Conservation (phyloP, 2,797 vertebrate genomes). For the Sebastolobus alascanus region DNA sequence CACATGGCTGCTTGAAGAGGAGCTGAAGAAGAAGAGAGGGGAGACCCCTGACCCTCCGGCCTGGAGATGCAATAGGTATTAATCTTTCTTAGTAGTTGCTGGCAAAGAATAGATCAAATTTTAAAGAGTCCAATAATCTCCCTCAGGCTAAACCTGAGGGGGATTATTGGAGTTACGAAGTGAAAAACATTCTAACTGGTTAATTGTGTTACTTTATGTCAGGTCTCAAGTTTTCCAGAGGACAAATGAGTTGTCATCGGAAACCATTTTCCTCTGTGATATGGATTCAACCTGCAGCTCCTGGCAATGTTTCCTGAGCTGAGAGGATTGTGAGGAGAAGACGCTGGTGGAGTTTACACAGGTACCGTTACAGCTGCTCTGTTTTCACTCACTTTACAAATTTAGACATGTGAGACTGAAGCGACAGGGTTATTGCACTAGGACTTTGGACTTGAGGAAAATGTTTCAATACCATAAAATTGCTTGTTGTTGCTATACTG, state of each 20-base stretch:
- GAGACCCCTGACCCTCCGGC: background rate
- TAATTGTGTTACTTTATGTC: background rate
- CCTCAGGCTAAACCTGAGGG: constrained; percentile 27
- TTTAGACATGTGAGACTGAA: background rate
- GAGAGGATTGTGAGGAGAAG: constrained; percentile 22
- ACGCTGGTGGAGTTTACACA: constrained; percentile 17
- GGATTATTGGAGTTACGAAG: constrained; percentile 33
- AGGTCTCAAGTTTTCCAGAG: background rate
- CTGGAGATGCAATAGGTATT: constrained; percentile 51
- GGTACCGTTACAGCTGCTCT: constrained; percentile 28
- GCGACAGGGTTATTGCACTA: background rate
- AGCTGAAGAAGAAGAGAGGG: constrained; percentile 29
- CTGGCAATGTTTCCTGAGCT: constrained; percentile 28
- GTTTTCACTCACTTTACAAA: background rate
- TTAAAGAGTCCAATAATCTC: background rate
- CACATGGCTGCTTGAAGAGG: constrained; percentile 41
- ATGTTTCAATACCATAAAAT: background rate
- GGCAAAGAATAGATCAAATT: background rate
- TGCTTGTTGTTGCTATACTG: background rate
- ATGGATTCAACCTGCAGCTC: constrained; percentile 38
- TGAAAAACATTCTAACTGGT: background rate
- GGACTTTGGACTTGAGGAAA: background rate
- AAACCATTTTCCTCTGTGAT: constrained; percentile 3
- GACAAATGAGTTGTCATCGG: background rate
- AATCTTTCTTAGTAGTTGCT: constrained; percentile 11